These are phyloP conservation scores for Phalera bucephala DNA, from an alignment of 2,888 invertebrate genomes.

Conservation along the genomic window DNA sequence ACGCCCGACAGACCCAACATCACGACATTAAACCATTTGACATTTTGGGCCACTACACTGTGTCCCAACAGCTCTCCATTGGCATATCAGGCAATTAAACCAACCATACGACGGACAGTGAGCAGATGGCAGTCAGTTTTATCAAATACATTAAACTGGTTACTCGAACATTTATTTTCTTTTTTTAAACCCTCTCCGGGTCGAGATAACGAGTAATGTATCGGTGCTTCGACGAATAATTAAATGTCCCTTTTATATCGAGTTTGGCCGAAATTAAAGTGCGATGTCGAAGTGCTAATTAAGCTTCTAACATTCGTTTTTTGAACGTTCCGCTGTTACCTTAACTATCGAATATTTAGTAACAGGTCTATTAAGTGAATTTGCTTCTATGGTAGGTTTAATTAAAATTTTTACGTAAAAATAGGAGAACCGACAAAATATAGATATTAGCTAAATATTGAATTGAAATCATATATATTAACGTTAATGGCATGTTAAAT, in stretches of 20 bases:
- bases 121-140: constrained; percentile 79
- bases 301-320: constrained; percentile 48
- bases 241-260: constrained; percentile 69
- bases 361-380: constrained; percentile 6
- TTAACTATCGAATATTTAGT: constrained; percentile 2
- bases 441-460: too few relatives aligned
- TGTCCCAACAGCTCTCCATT: constrained; percentile 47
- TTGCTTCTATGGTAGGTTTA: constrained; percentile 5
- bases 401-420: too few relatives aligned
- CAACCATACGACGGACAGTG: constrained; percentile 61
- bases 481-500: too few relatives aligned
- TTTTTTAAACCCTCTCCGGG: constrained; percentile 56
- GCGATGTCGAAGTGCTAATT: constrained; percentile 57
- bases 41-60: constrained; percentile 42
- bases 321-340: constrained; percentile 5
- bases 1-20: constrained; percentile 19
- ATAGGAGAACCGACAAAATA: too few relatives aligned
- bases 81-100: constrained; percentile 79
- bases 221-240: constrained; percentile 70
- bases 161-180: constrained; percentile 69
- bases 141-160: constrained; percentile 81
- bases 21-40: constrained; percentile 45
- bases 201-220: constrained; percentile 76
- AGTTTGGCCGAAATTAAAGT: constrained; percentile 47
- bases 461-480: too few relatives aligned